Evolutionary conservation across 2,113 vertebrate genomes (phyloP), one percentile per base, ranked within the genome.

Genomic region (Psophia crepitans): DNA sequence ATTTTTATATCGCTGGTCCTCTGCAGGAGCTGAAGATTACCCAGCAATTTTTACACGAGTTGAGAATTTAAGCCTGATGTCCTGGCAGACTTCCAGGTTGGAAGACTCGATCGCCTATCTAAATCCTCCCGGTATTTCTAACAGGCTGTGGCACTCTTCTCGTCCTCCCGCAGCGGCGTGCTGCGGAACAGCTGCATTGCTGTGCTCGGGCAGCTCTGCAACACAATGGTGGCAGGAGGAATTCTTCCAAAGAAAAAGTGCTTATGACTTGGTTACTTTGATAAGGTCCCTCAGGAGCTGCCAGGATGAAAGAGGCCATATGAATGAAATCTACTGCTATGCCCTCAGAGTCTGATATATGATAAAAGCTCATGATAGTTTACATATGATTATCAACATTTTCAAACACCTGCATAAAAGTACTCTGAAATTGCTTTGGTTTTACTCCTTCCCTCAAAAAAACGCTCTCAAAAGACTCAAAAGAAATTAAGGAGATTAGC

Each of bases 11-110:
- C 17, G 57, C 95, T 91, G 89, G 65, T 89, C 94, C 95, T 96
- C 93, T 43, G 89, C 94, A 84, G 95, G 93, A 95, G 91, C 71
- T 48, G 37, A 96, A 91, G 93, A 95, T 96, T 95, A 90, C 91
- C 94, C 91, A 84, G 94, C 82, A 74, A 86, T 93, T 97, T 85
- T 88, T 65, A 92, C 54, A 73, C 1, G 1, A 91, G 96, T 32
- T 65, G 85, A 77, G 90, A 89, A 94, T 90, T 91, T 60, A 76
- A 87, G 89, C 76, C 86, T 89, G 94, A 92, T 89, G 82, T 88
- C 92, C 91, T 97, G 97, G 96, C 95, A 78, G 41, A 15, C 17
- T 77, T 96, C 96, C 96, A 97, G 65, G 33, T 11, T 92, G 93
- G 91, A 91, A 91, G 90, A 79, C 43, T 92, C 35, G 18, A 90